Percentiles rank a stretch among this genome's conserved stretches.
phyloP scores from a whole-genome alignment of 2,888 invertebrate genomes.

The Limnephilus marmoratus region DNA sequence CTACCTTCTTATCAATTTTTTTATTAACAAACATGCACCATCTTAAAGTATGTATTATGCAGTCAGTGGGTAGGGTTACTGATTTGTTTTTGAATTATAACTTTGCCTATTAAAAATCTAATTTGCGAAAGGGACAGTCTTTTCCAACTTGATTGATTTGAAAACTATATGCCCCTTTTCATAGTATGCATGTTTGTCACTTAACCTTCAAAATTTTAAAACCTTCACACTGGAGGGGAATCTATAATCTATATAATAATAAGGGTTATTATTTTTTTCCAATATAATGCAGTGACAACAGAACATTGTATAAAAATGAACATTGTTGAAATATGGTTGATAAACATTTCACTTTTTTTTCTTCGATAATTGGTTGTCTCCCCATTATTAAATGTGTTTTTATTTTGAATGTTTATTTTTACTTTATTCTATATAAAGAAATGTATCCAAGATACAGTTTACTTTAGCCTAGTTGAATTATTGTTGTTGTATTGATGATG shows the following conservation, averaged over 20 bases:
- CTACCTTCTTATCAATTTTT: background rate
- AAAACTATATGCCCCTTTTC: background rate
- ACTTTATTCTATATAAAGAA: background rate
- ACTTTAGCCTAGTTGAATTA: constrained; percentile 11
- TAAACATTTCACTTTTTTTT: background rate
- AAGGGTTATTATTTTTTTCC: background rate
- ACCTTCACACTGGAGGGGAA: background rate
- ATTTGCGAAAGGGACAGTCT: background rate
- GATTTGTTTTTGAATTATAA: background rate
- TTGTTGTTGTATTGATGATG: constrained; percentile 29
- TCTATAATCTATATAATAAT: background rate
- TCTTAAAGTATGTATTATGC: background rate
- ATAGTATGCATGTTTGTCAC: background rate
- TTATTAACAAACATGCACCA: background rate
- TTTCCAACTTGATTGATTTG: background rate
- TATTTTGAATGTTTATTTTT: constrained; percentile 21
- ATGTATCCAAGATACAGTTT: background rate
- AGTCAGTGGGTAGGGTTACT: background rate
- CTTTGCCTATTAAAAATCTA: background rate
- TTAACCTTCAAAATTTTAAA: background rate
- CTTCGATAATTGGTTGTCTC: background rate
- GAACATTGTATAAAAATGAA: background rate
- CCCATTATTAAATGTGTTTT: constrained; percentile 13
- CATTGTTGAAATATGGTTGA: background rate
- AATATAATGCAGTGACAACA: background rate